These are phyloP conservation scores for Scolopax mira DNA, from an alignment of 2,113 vertebrate genomes.

Conservation along the genomic window DNA sequence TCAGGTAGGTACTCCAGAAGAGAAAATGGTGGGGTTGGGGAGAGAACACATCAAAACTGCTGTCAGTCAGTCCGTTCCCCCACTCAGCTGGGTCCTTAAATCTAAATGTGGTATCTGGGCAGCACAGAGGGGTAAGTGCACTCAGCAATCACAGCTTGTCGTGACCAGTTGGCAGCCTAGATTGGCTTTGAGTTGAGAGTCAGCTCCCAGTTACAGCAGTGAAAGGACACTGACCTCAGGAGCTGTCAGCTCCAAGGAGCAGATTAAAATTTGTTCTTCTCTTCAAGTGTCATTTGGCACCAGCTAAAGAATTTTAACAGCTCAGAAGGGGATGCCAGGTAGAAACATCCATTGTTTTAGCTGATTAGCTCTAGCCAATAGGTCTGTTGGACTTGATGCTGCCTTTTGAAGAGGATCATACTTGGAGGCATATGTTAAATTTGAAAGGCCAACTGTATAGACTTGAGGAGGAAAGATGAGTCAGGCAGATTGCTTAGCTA, in stretches of 20 bases:
- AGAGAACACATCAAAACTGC: not conserved
- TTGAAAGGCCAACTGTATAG: not conserved
- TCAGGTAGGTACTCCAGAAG: not conserved
- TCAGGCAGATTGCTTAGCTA: not conserved
- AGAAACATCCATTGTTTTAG: not conserved
- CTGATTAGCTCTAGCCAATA: not conserved
- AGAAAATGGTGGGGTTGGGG: not conserved
- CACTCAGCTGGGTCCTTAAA: not conserved
- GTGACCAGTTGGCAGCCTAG: not conserved
- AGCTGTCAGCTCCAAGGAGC: not conserved
- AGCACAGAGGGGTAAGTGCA: not conserved
- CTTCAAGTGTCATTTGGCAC: not conserved
- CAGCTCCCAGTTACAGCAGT: not conserved
- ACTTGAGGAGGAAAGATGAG: not conserved
- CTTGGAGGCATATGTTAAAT: not conserved
- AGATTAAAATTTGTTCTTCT: not conserved
- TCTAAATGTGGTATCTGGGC: not conserved
- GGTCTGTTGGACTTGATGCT: not conserved
- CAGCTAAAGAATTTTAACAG: not conserved
- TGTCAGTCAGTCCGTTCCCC: not conserved
- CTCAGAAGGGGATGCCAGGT: not conserved
- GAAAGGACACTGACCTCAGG: not conserved
- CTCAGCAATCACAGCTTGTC: not conserved
- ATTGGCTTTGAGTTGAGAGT: not conserved
- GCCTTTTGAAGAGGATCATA: not conserved